phyloP scores from a whole-genome alignment of 1,140 invertebrate species.

The Macrotrachela quadricornifera region DNA sequence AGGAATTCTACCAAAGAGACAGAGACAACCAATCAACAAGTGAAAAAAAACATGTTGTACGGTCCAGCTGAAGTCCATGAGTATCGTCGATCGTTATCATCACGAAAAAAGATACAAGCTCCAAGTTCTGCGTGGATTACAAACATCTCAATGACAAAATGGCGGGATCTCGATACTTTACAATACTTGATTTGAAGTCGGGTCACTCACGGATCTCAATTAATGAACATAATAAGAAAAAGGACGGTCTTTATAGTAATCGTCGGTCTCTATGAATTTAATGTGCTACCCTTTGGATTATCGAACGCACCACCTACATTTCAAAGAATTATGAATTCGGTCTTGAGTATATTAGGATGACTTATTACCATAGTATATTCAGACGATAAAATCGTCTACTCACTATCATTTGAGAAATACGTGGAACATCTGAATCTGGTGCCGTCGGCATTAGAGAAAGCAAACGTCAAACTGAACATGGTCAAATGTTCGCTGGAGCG shows the following conservation, averaged over 20 bases:
- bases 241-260: slow-evolving; percentile 8
- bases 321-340: too few relatives aligned
- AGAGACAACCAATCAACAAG: too few relatives aligned
- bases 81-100: slow-evolving; percentile 29
- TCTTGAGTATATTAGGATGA: too few relatives aligned
- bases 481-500: slow-evolving; percentile 6
- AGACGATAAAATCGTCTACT: slow-evolving; percentile 1
- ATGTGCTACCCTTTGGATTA: slow-evolving; percentile 6
- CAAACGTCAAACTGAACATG: not conserved
- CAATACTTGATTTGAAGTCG: not conserved
- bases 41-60: too few relatives aligned
- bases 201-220: not conserved
- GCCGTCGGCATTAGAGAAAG: slow-evolving; percentile 1
- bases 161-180: not conserved
- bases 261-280: slow-evolving; percentile 4
- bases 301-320: slow-evolving; percentile 9
- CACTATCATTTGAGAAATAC: not conserved
- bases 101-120: slow-evolving; percentile 29
- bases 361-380: slow-evolving; percentile 1
- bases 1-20: too few relatives aligned
- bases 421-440: not conserved
- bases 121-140: slow-evolving; percentile 13
- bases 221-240: not conserved
- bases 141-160: slow-evolving; percentile 11
- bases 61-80: slow-evolving; percentile 2